phyloP scores from a whole-genome alignment of 2,888 invertebrate genomes.

The Icerya purchasi region DNA sequence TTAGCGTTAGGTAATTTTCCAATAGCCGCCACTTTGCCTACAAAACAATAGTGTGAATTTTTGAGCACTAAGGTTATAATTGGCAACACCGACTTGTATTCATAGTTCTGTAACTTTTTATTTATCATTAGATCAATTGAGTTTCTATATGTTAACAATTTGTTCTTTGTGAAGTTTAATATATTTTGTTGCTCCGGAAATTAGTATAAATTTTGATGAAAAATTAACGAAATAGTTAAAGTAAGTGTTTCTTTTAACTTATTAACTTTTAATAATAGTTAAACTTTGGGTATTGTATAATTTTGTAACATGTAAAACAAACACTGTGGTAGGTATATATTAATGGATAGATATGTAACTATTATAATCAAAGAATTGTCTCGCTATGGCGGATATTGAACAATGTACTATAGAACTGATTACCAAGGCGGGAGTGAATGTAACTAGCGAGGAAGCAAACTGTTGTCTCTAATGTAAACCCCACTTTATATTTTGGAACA shows the following conservation, averaged over 20 bases:
- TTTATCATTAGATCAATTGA: not conserved
- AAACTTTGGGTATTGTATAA: no score
- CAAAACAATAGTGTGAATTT: not conserved
- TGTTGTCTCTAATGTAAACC: not conserved
- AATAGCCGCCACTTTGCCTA: not conserved
- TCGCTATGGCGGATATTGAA: not conserved
- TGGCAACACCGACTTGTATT: not conserved
- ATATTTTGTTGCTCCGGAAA: not conserved
- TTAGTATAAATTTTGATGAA: not conserved
- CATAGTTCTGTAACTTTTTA: not conserved
- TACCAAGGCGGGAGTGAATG: not conserved
- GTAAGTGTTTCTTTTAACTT: no score
- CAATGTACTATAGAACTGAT: not conserved
- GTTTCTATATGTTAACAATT: not conserved
- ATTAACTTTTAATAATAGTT: no score
- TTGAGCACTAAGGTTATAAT: no score
- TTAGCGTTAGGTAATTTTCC: conserved; percentile 1
- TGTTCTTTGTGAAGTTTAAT: not conserved
- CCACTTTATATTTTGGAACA: not conserved
- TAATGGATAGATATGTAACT: no score
- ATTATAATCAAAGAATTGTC: no score
- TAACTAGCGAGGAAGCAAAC: not conserved
- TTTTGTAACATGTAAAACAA: no score
- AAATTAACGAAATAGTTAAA: no score
- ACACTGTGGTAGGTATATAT: no score